These are phyloP conservation scores for Battus philenor DNA, from an alignment of 1,140 invertebrate species.

Conservation along the genomic window DNA sequence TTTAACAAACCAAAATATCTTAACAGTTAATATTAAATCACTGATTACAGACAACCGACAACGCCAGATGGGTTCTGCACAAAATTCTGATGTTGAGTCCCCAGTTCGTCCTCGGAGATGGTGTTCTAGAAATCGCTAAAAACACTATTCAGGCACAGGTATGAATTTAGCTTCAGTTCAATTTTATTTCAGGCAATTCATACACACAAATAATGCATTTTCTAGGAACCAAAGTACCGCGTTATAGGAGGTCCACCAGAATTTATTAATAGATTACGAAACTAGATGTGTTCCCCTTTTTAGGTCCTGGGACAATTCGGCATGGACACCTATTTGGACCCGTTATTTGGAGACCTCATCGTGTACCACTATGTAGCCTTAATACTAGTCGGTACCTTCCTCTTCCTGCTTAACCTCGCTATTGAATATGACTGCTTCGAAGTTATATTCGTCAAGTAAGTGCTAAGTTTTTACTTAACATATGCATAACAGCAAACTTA, in stretches of 20 bases:
- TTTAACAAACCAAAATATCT: no score
- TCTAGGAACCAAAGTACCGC: no score
- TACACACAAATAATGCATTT: not conserved
- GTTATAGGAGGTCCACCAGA: no score
- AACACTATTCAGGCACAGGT: constrained; percentile 78
- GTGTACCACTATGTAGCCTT: constrained; percentile 75
- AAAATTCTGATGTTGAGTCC: constrained; percentile 79
- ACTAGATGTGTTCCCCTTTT: constrained; percentile 10
- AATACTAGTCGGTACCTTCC: constrained; percentile 65
- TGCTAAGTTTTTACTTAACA: no score
- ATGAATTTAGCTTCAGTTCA: not conserved
- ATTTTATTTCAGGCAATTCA: not conserved
- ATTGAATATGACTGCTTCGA: constrained; percentile 76
- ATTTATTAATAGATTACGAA: no score
- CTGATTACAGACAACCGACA: constrained; percentile 64
- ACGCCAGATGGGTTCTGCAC: constrained; percentile 77
- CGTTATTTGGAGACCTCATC: constrained; percentile 76
- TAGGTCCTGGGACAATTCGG: constrained; percentile 78
- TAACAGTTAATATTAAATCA: no score
- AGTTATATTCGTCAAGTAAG: constrained; percentile 44
- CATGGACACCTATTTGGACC: constrained; percentile 81
- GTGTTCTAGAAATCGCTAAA: constrained; percentile 79
- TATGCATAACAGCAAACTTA: no score
- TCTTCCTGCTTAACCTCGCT: constrained; percentile 76
- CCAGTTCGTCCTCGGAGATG: constrained; percentile 80